Base-by-base conservation (phyloP, 1,140 invertebrate species). In the Aphelenchoides fujianensis region DNA sequence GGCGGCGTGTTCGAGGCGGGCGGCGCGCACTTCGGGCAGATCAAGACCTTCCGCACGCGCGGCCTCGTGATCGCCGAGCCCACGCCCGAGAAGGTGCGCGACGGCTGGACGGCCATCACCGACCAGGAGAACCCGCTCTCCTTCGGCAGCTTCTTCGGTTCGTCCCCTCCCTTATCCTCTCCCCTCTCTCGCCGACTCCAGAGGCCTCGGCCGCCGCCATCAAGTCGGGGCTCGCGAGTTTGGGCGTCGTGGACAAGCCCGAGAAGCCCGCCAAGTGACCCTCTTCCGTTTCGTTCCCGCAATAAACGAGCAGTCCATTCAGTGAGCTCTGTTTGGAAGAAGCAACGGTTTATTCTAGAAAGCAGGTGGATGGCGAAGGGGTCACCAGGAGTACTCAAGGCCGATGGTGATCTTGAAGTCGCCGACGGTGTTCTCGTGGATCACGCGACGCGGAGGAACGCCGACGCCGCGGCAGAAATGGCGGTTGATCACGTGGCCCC, bases 1-100 rank as follows among this genome's bases (percentile, higher is more conserved):
- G 95, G 95, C 35, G 87, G 88, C 5, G 88, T 94, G 52, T 95
- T 96, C 83, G 95, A 97, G 85, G 90, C 94, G 30, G 95, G 93
- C 63, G 90, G 92, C 72, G 95, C 95, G 35, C 97, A 92, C 90
- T 92, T 93, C 57, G 90, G 90, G 16, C 85, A 87, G 89, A 90
- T 77, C 89, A 91, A 66, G 89, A 90, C n/a, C 79, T 88, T 92
- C 61, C 88, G 92, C 67, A 88, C 90, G 2, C 84, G 88, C 69
- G 92, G 92, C 34, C 87, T 88, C 35, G 85, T 91, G 2, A 85
- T 94, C 27, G 85, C 89, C 41, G 84, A 85, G 9, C 85, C 87
- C 28, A 78, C 79, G 27, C 72, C 82, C 85, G 82, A 77, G 84
- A 86, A 72, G 82, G 94, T 98, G 0, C 86, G 89, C 80, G 89